Evolutionary conservation across 2,888 invertebrate species (phyloP).

Genomic region (Lamellibrachia columna): DNA sequence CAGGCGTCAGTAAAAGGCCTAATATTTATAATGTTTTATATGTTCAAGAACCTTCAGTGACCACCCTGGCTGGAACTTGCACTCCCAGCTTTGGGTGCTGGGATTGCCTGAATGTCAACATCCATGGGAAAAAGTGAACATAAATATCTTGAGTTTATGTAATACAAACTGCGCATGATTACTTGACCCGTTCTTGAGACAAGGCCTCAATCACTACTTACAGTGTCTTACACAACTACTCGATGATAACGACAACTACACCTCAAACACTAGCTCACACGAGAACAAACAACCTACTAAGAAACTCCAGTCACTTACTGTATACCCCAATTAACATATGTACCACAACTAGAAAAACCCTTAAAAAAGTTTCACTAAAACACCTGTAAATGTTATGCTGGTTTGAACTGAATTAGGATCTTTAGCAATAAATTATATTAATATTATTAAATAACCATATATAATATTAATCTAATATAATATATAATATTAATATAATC

Average conservation of each 20-base stretch:
- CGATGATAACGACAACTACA: background rate
- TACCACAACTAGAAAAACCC: no score
- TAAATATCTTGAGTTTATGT: background rate
- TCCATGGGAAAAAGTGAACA: background rate
- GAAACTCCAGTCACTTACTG: background rate
- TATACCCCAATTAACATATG: no score
- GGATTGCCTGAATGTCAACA: background rate
- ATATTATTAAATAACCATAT: no score
- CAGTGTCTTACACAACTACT: background rate
- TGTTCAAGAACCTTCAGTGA: background rate
- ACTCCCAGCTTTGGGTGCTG: background rate
- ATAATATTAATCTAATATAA: no score
- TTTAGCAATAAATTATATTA: no score
- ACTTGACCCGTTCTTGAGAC: background rate
- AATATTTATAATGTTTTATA: background rate
- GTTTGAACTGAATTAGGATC: no score
- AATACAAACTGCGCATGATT: background rate
- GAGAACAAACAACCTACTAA: background rate
- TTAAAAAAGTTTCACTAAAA: no score
- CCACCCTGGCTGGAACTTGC: background rate
- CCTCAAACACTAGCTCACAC: background rate
- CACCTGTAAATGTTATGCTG: no score
- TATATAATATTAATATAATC: no score
- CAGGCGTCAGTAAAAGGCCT: background rate
- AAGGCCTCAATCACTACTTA: background rate